Evolutionary conservation across 2,113 vertebrate genomes (phyloP).

Genomic region (Lophochroa leadbeateri): DNA sequence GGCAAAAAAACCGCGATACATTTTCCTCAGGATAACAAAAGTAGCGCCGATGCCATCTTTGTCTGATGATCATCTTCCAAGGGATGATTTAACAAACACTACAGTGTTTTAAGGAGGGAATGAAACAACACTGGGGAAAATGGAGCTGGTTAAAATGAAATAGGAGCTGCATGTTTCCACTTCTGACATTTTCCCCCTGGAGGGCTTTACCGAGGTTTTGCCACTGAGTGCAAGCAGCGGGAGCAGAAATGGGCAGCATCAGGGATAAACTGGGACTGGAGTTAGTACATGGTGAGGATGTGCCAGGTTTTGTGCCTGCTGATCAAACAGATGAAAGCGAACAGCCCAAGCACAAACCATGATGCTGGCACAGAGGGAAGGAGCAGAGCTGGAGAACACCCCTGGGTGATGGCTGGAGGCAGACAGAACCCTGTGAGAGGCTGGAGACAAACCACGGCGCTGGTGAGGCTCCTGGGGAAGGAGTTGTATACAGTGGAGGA

Average conservation of each 20-base stretch:
- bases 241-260: background rate
- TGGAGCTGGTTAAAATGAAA: background rate
- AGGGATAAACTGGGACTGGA: background rate
- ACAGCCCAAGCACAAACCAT: background rate
- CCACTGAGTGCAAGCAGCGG: accelerated
- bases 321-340: background rate
- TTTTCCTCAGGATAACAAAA: slow-evolving; percentile 42
- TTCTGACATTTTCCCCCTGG: background rate
- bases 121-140: background rate
- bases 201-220: background rate
- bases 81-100: background rate
- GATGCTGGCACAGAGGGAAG: background rate
- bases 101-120: background rate
- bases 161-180: background rate
- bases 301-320: background rate
- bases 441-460: background rate
- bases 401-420: background rate
- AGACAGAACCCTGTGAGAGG: slow-evolving; percentile 3
- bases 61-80: background rate
- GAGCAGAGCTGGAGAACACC: background rate
- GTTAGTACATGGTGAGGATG: background rate
- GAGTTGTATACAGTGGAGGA: slow-evolving; percentile 41
- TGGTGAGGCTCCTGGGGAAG: slow-evolving; percentile 22
- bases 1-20: slow-evolving; percentile 16
- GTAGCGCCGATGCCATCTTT: slow-evolving; percentile 1